These are phyloP conservation scores for Dreissena polymorpha DNA, from an alignment of 1,140 invertebrate species.

Conservation along the genomic window DNA sequence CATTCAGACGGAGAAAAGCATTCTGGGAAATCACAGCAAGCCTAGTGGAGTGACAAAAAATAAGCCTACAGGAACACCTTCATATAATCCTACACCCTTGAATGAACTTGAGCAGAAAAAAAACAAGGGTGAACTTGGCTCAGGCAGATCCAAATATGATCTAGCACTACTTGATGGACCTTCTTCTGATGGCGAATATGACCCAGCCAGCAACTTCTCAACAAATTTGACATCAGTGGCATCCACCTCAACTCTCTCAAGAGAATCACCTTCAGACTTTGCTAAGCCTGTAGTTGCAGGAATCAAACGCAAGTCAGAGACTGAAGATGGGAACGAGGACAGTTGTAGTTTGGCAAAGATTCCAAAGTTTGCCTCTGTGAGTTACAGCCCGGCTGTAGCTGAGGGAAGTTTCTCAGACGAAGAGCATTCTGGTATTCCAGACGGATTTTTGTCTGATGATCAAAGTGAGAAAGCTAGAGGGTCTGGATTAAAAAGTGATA, in stretches of 20 bases:
- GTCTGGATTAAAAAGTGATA: not conserved
- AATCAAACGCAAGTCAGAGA: constrained; percentile 29
- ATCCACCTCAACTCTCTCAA: not conserved
- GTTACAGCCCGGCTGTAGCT: constrained; percentile 45
- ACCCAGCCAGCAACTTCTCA: constrained; percentile 72
- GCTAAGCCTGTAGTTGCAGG: constrained; percentile 37
- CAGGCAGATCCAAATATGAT: constrained; percentile 51
- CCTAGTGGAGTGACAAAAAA: constrained; percentile 22
- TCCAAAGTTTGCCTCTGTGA: constrained; percentile 51
- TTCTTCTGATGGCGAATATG: constrained; percentile 68
- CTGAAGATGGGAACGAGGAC: constrained; percentile 48
- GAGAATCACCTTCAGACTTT: constrained; percentile 26
- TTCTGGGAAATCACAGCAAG: constrained; percentile 20
- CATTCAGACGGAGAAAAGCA: constrained; percentile 42
- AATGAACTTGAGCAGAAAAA: constrained; percentile 83
- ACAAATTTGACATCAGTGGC: constrained; percentile 2
- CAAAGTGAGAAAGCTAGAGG: constrained; percentile 37
- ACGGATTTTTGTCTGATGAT: constrained; percentile 42
- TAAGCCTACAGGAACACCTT: constrained; percentile 66
- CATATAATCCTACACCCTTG: constrained; percentile 85
- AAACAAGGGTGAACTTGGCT: constrained; percentile 55
- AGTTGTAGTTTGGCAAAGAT: constrained; percentile 43
- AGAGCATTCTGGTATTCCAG: constrained; percentile 32
- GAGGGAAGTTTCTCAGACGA: constrained; percentile 53
- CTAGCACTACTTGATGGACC: constrained; percentile 49